Conservation (phyloP, 2,888 invertebrate genomes). For the Mantis religiosa region DNA sequence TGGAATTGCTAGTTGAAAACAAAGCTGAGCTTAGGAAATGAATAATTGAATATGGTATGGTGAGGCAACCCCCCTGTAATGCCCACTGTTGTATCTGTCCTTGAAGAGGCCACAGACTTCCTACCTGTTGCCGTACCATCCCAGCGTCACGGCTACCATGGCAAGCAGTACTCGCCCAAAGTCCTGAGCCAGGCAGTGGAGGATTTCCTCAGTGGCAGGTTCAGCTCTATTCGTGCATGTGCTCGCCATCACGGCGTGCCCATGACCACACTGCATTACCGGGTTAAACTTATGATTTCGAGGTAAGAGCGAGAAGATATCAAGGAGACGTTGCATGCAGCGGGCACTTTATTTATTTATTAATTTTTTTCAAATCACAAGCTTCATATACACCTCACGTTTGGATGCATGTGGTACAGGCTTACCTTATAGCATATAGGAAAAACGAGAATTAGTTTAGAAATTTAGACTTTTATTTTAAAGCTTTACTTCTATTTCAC, state of each 20-base stretch:
- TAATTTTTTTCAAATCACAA: not conserved
- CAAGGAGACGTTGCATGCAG: not conserved
- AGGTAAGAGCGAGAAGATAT: not conserved
- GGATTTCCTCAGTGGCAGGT: slow-evolving; percentile 33
- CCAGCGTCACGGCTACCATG: not conserved
- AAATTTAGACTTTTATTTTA: not conserved
- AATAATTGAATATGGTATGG: not conserved
- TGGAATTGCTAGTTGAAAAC: not conserved
- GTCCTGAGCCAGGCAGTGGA: slow-evolving; percentile 34
- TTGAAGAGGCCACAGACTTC: not conserved
- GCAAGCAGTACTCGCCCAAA: slow-evolving; percentile 32
- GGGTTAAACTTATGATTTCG: slow-evolving; percentile 28
- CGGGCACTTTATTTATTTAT: not conserved
- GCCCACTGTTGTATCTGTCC: not conserved
- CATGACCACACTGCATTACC: slow-evolving; percentile 35
- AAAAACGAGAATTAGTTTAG: not conserved
- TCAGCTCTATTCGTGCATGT: slow-evolving; percentile 33
- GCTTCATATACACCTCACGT: not conserved
- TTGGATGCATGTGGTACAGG: not conserved
- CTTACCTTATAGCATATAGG: not conserved
- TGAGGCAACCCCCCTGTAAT: not conserved
- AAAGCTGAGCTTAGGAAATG: not conserved
- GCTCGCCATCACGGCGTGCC: slow-evolving; percentile 35
- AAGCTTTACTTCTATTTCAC: not conserved
- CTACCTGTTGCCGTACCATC: not conserved